These are phyloP conservation scores for Neuroscelio doddi DNA, from an alignment of 2,888 invertebrate species.

Conservation along the genomic window DNA sequence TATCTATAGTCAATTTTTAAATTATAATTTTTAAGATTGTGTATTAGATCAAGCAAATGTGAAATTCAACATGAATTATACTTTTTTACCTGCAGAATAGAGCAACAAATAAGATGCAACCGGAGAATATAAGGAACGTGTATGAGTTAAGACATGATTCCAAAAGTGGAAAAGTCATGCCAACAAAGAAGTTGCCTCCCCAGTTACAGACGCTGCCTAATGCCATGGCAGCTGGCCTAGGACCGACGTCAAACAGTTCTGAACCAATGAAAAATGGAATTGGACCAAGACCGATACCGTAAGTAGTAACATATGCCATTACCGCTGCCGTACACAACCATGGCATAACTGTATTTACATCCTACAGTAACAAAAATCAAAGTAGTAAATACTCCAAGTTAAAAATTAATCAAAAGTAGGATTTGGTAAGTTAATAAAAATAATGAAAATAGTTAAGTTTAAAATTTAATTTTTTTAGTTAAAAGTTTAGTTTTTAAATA, in stretches of 20 bases:
- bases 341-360: conserved; percentile 78
- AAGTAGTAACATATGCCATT: conserved; percentile 84
- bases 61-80: neutral
- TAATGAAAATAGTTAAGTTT: conserved; percentile 8
- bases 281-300: conserved; percentile 88
- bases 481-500: conserved; percentile 3
- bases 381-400: no score
- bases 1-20: no score
- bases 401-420: no score
- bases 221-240: conserved; percentile 89
- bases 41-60: neutral
- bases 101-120: conserved; percentile 74
- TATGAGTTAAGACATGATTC: conserved; percentile 78
- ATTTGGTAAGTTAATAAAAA: no score
- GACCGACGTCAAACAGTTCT: conserved; percentile 89
- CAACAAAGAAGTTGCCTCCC: conserved; percentile 90
- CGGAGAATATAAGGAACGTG: conserved; percentile 84
- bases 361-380: conserved; percentile 71
- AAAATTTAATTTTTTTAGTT: neutral
- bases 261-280: conserved; percentile 91
- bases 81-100: conserved; percentile 76
- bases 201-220: conserved; percentile 90
- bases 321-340: conserved; percentile 81
- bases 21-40: no score
- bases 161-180: conserved; percentile 82